phyloP scores from a whole-genome alignment of 2,888 invertebrate species.

The Cepaea hortensis region DNA sequence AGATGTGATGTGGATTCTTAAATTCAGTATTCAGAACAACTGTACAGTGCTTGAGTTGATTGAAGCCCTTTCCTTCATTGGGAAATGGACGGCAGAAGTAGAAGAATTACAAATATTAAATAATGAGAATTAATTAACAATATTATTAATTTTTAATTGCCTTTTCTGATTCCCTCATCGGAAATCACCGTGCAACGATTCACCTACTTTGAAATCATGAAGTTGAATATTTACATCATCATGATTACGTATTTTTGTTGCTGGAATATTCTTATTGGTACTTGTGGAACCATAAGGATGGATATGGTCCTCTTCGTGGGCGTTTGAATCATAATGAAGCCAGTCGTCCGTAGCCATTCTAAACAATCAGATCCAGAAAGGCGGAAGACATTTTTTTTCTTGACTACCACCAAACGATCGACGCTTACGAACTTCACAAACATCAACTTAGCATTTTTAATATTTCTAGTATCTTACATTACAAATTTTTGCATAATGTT shows the following conservation, averaged over 20 bases:
- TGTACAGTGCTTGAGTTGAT: too few species aligned
- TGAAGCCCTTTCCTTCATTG: too few species aligned
- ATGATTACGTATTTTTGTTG: slow-evolving; percentile 25
- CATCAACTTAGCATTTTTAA: neutral
- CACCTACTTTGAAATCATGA: slow-evolving; percentile 50
- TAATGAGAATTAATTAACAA: too few species aligned
- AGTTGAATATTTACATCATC: slow-evolving; percentile 47
- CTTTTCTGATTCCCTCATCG: too few species aligned
- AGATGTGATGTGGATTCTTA: too few species aligned
- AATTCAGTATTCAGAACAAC: too few species aligned
- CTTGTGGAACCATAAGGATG: slow-evolving; percentile 31
- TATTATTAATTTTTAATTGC: too few species aligned
- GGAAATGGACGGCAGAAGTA: too few species aligned
- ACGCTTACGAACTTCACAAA: slow-evolving; percentile 11
- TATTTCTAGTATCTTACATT: neutral
- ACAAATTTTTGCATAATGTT: neutral
- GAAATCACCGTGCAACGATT: too few species aligned
- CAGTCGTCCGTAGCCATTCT: slow-evolving; percentile 33
- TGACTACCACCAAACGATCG: slow-evolving; percentile 25
- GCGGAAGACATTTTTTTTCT: slow-evolving; percentile 23
- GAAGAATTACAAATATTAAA: too few species aligned
- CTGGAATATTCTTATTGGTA: neutral
- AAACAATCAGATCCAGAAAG: neutral
- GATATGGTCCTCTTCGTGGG: slow-evolving; percentile 10
- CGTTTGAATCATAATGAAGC: neutral